Conservation (phyloP, 1,140 invertebrate species). For the Sitophilus oryzae region DNA sequence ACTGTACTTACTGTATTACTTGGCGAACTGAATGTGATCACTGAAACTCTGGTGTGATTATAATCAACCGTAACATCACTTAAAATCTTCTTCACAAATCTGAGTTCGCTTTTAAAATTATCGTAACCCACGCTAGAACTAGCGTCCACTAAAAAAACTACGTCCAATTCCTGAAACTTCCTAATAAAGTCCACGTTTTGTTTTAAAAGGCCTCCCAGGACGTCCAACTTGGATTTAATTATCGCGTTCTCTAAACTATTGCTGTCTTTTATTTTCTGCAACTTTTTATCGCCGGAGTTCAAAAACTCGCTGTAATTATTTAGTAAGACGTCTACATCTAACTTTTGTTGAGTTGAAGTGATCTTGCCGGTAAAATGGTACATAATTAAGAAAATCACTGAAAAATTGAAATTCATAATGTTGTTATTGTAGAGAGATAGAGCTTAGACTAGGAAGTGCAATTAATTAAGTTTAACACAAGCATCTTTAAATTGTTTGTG, state of each 20-base stretch:
- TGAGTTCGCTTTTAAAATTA: conserved; percentile 64
- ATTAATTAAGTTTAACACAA: too few relatives aligned
- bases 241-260: conserved; percentile 49
- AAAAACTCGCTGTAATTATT: conserved; percentile 40
- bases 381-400: too few relatives aligned
- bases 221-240: conserved; percentile 55
- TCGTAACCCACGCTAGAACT: conserved; percentile 60
- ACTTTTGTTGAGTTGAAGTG: too few relatives aligned
- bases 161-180: conserved; percentile 48
- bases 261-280: conserved; percentile 19
- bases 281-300: conserved; percentile 40
- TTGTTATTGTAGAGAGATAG: too few relatives aligned
- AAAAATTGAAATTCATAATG: too few relatives aligned
- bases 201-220: conserved; percentile 51
- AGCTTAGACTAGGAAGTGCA: too few relatives aligned
- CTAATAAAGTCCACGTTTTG: conserved; percentile 47
- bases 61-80: conserved; percentile 63
- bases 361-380: too few relatives aligned
- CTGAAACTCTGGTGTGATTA: conserved; percentile 56
- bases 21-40: conserved; percentile 63
- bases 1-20: conserved; percentile 47
- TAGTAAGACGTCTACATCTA: conserved; percentile 21
- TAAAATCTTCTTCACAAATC: conserved; percentile 65
- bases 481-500: too few relatives aligned
- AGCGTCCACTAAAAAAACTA: conserved; percentile 65